Evolutionary conservation across 2,113 vertebrate genomes (phyloP).

Genomic region (Nothocercus nigrocapillus): DNA sequence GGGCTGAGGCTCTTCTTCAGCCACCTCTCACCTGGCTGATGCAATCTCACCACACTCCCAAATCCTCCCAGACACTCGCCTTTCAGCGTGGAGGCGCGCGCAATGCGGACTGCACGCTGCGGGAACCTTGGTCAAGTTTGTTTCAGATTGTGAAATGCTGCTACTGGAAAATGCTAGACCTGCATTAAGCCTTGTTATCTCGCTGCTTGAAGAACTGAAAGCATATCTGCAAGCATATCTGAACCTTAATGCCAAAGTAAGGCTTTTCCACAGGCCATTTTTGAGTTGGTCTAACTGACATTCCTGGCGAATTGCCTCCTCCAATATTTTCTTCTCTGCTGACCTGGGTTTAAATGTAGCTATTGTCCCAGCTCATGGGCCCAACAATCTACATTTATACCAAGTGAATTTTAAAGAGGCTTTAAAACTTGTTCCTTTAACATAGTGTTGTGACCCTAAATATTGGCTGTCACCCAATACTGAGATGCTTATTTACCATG

Average conservation of each 20-base stretch:
- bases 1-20: not conserved
- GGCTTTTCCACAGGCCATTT: not conserved
- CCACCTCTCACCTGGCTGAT: constrained; percentile 47
- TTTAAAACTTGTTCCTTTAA: not conserved
- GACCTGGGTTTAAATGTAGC: not conserved
- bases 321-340: not conserved
- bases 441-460: not conserved
- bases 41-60: constrained; percentile 14
- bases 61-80: not conserved
- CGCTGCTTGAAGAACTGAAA: constrained; percentile 29
- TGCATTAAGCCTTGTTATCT: not conserved
- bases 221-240: not conserved
- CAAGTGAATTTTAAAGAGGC: not conserved
- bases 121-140: not conserved
- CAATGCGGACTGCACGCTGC: not conserved
- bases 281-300: not conserved
- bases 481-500: not conserved
- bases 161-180: not conserved
- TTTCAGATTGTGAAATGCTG: constrained; percentile 40
- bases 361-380: not conserved
- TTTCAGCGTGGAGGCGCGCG: not conserved
- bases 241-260: not conserved
- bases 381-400: not conserved
- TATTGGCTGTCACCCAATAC: not conserved
- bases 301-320: not conserved